phyloP scores from a whole-genome alignment of 2,797 vertebrate species.

The Lerista edwardsae region DNA sequence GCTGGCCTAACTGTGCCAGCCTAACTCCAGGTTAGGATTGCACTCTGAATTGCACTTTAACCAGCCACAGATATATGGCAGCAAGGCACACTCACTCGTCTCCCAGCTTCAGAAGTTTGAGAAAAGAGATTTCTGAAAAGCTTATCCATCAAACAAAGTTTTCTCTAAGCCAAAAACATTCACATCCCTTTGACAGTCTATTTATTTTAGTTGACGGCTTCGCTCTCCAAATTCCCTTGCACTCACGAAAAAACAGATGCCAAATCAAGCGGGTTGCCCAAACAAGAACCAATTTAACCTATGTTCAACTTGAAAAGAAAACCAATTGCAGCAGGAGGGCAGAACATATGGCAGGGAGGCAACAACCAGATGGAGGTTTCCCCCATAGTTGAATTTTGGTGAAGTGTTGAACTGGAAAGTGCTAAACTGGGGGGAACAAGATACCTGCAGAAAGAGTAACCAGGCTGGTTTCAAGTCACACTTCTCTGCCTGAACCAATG shows the following conservation, averaged over 20 bases:
- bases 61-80: background rate
- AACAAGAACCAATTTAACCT: background rate
- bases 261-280: background rate
- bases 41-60: background rate
- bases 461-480: background rate
- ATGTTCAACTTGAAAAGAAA: background rate
- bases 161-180: constrained; percentile 28
- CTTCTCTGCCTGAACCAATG: too few relatives aligned
- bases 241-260: background rate
- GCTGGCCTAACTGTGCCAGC: too few relatives aligned
- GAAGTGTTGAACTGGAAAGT: background rate
- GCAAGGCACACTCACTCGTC: constrained; percentile 6
- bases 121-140: background rate
- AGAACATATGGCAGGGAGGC: background rate
- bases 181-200: constrained; percentile 37
- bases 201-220: constrained; percentile 39
- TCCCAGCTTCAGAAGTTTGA: background rate
- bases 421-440: too few relatives aligned
- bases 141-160: constrained; percentile 20
- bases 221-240: background rate
- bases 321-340: background rate
- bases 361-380: background rate
- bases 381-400: background rate
- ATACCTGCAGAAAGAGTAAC: background rate
- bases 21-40: too few relatives aligned